Conservation (phyloP, 2,113 vertebrate genomes). For the Limnothrissa miodon region DNA sequence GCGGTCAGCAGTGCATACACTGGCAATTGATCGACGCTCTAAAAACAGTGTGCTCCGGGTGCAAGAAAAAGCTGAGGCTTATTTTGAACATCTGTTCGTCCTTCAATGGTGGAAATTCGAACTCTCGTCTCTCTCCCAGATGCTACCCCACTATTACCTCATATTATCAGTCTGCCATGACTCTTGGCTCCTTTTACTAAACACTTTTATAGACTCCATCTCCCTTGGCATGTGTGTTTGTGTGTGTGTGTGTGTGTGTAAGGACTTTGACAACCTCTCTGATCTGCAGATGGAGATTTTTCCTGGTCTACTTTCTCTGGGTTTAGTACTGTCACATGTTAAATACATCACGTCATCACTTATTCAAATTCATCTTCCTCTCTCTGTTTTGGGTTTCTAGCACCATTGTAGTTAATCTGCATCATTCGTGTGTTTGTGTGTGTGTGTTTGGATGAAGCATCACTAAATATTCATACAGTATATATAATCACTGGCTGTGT, state of each 20-base stretch:
- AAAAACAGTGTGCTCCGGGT: not conserved
- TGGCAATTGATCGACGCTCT: not conserved
- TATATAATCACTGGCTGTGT: not conserved
- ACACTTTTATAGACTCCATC: not conserved
- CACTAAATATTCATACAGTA: not conserved
- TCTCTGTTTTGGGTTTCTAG: not conserved
- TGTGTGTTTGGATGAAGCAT: not conserved
- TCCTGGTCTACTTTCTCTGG: not conserved
- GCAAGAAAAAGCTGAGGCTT: not conserved
- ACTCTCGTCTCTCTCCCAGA: too few species aligned
- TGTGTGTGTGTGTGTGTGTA: too few species aligned
- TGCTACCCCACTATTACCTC: too few species aligned
- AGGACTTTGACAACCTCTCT: too few species aligned
- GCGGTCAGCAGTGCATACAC: not conserved
- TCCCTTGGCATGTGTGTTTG: too few species aligned
- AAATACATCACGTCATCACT: not conserved
- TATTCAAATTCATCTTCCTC: not conserved
- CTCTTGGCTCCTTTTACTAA: not conserved
- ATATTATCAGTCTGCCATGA: not conserved
- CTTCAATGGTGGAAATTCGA: too few species aligned
- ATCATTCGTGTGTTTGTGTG: not conserved
- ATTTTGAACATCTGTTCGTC: not conserved
- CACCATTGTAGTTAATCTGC: not conserved
- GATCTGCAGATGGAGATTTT: not conserved
- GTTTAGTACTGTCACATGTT: not conserved